phyloP scores from a whole-genome alignment of 2,888 invertebrate species.

The Aspidiotus destructor region DNA sequence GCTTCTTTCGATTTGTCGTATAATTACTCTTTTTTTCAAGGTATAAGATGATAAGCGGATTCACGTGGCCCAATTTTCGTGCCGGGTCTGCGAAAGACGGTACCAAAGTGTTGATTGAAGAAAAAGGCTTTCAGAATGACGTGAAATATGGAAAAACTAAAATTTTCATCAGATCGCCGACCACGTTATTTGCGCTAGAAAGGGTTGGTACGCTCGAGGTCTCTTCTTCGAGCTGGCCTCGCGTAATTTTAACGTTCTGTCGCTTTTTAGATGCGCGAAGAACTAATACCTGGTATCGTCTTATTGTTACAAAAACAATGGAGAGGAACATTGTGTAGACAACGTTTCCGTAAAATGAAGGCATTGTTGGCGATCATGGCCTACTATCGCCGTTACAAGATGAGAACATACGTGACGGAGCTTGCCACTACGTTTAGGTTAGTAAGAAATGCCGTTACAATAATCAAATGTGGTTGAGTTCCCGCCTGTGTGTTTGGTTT shows the following conservation, averaged over 20 bases:
- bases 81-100: slow-evolving; percentile 69
- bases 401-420: slow-evolving; percentile 58
- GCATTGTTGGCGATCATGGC: slow-evolving; percentile 74
- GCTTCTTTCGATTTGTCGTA: too few species aligned
- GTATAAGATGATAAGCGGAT: slow-evolving; percentile 92
- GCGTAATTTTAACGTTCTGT: background rate
- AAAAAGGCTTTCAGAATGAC: slow-evolving; percentile 65
- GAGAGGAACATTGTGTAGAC: slow-evolving; percentile 70
- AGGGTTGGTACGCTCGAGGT: slow-evolving; percentile 44
- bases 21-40: slow-evolving; percentile 44
- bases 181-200: slow-evolving; percentile 82
- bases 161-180: slow-evolving; percentile 86
- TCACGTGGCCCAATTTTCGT: slow-evolving; percentile 94
- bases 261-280: slow-evolving; percentile 57
- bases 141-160: slow-evolving; percentile 93
- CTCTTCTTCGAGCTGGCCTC: background rate
- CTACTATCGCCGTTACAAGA: slow-evolving; percentile 69
- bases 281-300: slow-evolving; percentile 82
- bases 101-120: slow-evolving; percentile 70
- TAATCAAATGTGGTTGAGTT: background rate
- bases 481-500: background rate
- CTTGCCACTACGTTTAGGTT: slow-evolving; percentile 54
- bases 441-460: slow-evolving; percentile 26
- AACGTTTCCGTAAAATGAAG: slow-evolving; percentile 70
- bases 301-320: slow-evolving; percentile 91